phyloP scores from a whole-genome alignment of 2,888 invertebrate species.

The Lydus trimaculatus region DNA sequence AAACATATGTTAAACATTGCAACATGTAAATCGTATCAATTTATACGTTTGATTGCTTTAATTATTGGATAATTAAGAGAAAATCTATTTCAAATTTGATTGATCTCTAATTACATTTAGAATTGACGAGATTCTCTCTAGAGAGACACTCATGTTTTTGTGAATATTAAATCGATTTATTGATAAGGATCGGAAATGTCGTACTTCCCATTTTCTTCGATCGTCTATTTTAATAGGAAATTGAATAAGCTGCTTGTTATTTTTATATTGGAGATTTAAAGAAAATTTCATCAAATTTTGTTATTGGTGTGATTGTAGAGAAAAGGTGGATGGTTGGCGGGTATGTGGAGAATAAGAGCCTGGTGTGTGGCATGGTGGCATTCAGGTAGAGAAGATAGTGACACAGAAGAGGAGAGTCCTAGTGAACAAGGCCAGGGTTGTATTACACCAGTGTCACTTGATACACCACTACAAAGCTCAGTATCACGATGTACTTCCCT shows the following conservation, averaged over 20 bases:
- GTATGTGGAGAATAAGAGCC: conserved; percentile 64
- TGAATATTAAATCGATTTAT: conserved; percentile 24
- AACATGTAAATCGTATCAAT: conserved; percentile 20
- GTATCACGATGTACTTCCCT: conserved; percentile 87
- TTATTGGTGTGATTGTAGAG: conserved; percentile 30
- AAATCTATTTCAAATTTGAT: conserved; percentile 22
- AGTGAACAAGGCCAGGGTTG: conserved; percentile 72
- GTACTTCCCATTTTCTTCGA: conserved; percentile 24
- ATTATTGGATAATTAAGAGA: conserved; percentile 11
- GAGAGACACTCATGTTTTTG: not conserved
- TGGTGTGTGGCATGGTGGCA: conserved; percentile 95
- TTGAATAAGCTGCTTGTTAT: conserved; percentile 30
- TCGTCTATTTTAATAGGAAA: conserved; percentile 40
- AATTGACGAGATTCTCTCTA: not conserved
- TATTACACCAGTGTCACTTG: conserved; percentile 82
- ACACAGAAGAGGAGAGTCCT: conserved; percentile 81
- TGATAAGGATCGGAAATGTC: conserved; percentile 27
- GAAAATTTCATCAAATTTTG: not conserved
- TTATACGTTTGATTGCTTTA: not conserved
- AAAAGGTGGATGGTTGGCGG: conserved; percentile 57
- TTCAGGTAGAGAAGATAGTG: conserved; percentile 83
- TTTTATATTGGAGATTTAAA: not conserved
- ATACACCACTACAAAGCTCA: conserved; percentile 86
- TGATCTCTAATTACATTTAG: not conserved
- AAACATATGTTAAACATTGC: conserved; percentile 19